These are phyloP conservation scores for Hedya salicella DNA, from an alignment of 2,888 invertebrate species.

Conservation along the genomic window DNA sequence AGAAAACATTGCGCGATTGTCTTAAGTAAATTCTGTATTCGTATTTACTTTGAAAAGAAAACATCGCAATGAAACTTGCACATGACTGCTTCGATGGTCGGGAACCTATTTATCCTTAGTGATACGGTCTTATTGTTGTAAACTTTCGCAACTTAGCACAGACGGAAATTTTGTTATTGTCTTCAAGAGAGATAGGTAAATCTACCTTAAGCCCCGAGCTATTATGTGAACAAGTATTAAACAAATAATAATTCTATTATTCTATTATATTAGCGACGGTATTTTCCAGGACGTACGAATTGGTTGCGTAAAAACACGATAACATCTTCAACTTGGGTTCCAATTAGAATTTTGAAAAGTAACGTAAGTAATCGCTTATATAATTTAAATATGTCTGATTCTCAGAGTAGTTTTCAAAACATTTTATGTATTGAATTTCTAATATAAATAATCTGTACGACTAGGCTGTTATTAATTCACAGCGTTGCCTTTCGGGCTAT, in stretches of 20 bases:
- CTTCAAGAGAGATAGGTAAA: neutral
- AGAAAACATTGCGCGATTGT: slow-evolving; percentile 27
- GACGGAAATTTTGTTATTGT: neutral
- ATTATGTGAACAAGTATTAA: neutral
- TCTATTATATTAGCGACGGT: too few species aligned
- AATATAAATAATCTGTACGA: too few species aligned
- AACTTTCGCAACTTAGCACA: neutral
- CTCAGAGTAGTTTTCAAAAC: too few species aligned
- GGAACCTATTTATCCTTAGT: neutral
- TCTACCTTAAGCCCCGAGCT: neutral
- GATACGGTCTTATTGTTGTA: neutral
- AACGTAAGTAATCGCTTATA: too few species aligned
- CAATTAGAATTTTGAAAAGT: too few species aligned
- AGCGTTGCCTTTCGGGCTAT: neutral
- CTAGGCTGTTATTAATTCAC: neutral
- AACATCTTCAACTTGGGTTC: too few species aligned
- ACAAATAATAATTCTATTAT: too few species aligned
- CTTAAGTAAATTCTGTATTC: slow-evolving; percentile 16
- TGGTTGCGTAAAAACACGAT: too few species aligned
- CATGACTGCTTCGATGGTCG: neutral
- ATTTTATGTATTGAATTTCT: too few species aligned
- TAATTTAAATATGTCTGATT: too few species aligned
- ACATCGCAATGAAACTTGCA: slow-evolving; percentile 4
- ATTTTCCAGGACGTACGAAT: too few species aligned
- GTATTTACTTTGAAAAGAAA: neutral